Base-by-base conservation (phyloP, 23 tunicate genomes). In the Corella eumyota region DNA sequence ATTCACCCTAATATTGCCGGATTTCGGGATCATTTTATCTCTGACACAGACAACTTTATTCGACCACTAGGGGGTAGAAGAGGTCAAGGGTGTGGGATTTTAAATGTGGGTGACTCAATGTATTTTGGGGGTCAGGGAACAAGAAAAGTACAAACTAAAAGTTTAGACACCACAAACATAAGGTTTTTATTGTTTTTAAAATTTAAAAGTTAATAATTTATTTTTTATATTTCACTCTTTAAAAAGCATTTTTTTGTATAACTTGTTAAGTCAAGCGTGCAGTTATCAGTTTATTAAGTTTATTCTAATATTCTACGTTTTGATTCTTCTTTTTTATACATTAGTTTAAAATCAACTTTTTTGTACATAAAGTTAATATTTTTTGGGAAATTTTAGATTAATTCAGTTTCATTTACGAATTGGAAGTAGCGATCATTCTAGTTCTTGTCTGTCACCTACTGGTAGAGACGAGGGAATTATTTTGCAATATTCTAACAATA, bases 401-500 rank as follows among this genome's bases (percentile, higher is more conserved):
- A 66, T 77, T 46, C 86, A 86, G 66, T 86, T 86, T 49, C 65
- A 66, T 50, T 40, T 77, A 31, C 29, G 68, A 20, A 36, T 76
- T 47, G 78, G 79, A 27, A 30, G 56, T 24, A n/a, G 2, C 27
- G 31, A 56, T 22, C 24, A 53, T 24, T 30, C 57, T 29, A 26
- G 28, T 3, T n/a, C 45, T 0, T 69, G 85, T 35, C 23, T 20
- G 32, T 25, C 77, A 0, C 68, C 82, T 27, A 72, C 48, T 20
- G 50, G 61, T 31, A 54, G 81, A 61, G 58, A 75, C 50, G 93
- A 75, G 47, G 65, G 61, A 5, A 52, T 86, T 26, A 53, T 86
- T n/a, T 52, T 86, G 13, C 95, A 86, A 37, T 86, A 77, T 58
- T 86, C 95, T 2, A 55, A 28, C 26, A 68, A 86, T 48, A 75